Base-by-base conservation (phyloP, 2,113 vertebrate species). In the Craseonycteris thonglongyai region DNA sequence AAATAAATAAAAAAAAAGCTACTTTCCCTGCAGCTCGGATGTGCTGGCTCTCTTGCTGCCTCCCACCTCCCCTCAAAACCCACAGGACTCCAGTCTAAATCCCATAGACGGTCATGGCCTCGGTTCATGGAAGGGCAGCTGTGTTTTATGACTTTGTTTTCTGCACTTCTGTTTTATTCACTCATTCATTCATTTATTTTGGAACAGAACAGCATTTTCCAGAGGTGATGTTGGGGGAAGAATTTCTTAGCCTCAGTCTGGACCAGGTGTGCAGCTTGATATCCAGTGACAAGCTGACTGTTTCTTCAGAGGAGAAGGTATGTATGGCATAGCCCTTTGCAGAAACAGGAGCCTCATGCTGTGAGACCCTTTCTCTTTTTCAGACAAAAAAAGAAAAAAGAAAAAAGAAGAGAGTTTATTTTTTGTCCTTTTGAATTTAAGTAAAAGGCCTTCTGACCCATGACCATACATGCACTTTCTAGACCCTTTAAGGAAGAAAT, bases 291-390 rank as follows among this genome's bases (percentile, higher is more conserved):
- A 99, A 99, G 96, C 99, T 99, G 96, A 99, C 99, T 0, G 99
- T 99, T 90, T 99, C 99, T 95, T 99, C 99, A 21, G 99, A 99
- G 97, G 99, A 99, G 98, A 99, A 99, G 99, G 99, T 99, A 61
- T 61, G 78, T 61, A 98, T 94, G 94, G 90, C 40, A 16, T 6
- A 66, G 26, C 14, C 14, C 66, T 38, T 40, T 12, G 72, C 58
- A 49, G 49, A 74, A 80, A 68, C 4, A 35, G 54, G 66, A 87
- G 11, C 56, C 47, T 95, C 40, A 1, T 49, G 71, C 42, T 84
- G 33, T 49, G 75, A 92, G 33, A 38, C 22, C 42, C 69, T 68
- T 88, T 56, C 51, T 80, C 33, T 45, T 74, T 78, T 42, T 38
- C 80, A 89, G 33, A 40, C 7, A 49, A 9, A n/a, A 47, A 49